A percentile compares a stretch with the other conserved stretches of the same genome.
Conservation (phyloP, 2,888 invertebrate species). For the Pogonocherus hispidulus region DNA sequence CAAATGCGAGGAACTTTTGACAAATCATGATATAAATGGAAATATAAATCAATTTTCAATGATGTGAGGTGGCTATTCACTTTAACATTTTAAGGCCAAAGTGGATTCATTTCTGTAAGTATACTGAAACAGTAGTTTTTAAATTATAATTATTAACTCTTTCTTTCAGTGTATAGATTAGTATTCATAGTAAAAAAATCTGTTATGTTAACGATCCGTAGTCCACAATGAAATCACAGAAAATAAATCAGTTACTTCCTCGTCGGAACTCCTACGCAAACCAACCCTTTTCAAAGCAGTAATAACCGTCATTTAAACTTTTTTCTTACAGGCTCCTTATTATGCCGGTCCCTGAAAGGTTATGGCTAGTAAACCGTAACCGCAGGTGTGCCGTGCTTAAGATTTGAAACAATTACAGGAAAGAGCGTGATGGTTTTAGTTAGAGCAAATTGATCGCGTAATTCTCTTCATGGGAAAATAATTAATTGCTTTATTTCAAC, state of each 20-base stretch:
- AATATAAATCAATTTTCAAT: too few relatives aligned
- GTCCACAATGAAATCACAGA: slow-evolving; percentile 20
- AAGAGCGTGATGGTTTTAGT: neutral
- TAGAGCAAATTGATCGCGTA: neutral
- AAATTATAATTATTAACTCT: too few relatives aligned
- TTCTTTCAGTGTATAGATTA: too few relatives aligned
- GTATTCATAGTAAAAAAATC: neutral
- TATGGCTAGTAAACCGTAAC: neutral
- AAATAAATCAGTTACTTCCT: slow-evolving; percentile 29
- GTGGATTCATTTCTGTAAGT: too few relatives aligned
- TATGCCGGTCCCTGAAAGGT: neutral
- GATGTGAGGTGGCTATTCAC: too few relatives aligned
- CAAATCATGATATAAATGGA: too few relatives aligned
- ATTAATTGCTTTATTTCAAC: neutral
- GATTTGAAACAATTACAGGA: slow-evolving; percentile 3
- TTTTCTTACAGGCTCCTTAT: slow-evolving; percentile 5
- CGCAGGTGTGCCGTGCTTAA: neutral
- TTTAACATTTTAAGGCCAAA: too few relatives aligned
- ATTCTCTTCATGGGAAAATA: neutral
- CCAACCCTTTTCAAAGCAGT: slow-evolving; percentile 15
- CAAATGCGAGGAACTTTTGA: too few relatives aligned
- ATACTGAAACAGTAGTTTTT: too few relatives aligned
- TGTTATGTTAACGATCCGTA: neutral
- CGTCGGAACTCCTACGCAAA: slow-evolving; percentile 13
- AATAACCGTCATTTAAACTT: slow-evolving; percentile 30